Evolutionary conservation across 2,113 vertebrate species (phyloP), one percentile per base, ranked within the genome.

Genomic region (Percina caprodes): DNA sequence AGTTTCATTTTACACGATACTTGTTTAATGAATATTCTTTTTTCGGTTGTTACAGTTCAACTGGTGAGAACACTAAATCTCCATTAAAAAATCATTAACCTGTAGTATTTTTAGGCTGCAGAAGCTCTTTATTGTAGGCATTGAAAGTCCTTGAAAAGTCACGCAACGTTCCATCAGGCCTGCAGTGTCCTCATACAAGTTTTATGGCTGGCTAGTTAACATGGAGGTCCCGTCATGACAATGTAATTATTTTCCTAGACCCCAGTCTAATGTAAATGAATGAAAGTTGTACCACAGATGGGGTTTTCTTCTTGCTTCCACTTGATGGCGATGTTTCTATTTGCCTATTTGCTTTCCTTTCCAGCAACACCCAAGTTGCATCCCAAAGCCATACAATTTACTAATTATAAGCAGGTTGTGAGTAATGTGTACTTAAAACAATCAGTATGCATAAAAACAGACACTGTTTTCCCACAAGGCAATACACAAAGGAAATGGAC

Each of bases 261-360:
- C 54, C 13, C 49, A 9, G 8, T 35, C 11, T 18, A 3, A 12
- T 55, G 4, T 48, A 71, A 24, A 23, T 33, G 19, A 63, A 62
- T 52, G 1, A 9, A 56, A 35, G 30, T 2, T 6, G 1, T 1
- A 23, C 8, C 2, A 0, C 49, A 61, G 54, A 16, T 61, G 42
- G 65, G 65, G 3, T 11, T 63, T 48, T 63, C 35, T 59, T 15
- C 1, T 56, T 2, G 55, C 24, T 9, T 75, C 90, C 90, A 81
- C 82, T 72, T 88, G 93, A 42, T 85, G 91, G 89, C 59, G 16
- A 30, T 87, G 84, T 91, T 80, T 75, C 14, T 69, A 1, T 81
- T 77, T 60, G 6, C 60, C 26, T 74, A 30, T 42, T 65, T 21
- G 23, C 46, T 33, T n/a, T 9, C 1, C 0, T 1, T 6, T 1